Evolutionary conservation across 2,113 vertebrate species (phyloP).

Genomic region (Forbesichthys papilliferus): DNA sequence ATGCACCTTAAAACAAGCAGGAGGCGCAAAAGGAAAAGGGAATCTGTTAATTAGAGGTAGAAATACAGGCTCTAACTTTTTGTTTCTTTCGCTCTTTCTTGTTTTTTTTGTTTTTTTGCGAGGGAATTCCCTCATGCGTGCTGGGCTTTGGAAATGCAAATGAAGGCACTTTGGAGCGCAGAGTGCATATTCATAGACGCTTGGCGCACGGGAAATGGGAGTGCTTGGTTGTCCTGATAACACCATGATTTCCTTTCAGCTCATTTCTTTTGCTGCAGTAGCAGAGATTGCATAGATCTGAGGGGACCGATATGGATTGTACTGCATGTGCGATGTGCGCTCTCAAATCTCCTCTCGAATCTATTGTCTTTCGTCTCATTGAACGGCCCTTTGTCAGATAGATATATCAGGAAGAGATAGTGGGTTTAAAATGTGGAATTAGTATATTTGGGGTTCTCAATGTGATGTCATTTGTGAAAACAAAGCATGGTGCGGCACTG

Average conservation of each 20-base stretch:
- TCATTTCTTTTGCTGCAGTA: constrained; percentile 20
- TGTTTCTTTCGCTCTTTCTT: too few relatives aligned
- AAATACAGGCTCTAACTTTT: constrained; percentile 23
- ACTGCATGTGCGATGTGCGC: neutral
- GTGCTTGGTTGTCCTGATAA: constrained; percentile 48
- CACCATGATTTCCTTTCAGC: constrained; percentile 27
- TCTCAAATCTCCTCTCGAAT: neutral
- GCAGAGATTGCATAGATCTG: constrained; percentile 40
- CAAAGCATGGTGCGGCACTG: neutral
- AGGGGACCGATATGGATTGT: constrained; percentile 19
- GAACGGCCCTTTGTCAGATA: too few relatives aligned
- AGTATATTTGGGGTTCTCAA: too few relatives aligned
- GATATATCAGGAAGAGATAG: too few relatives aligned
- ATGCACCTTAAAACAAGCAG: constrained; percentile 53
- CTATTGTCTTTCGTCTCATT: too few relatives aligned
- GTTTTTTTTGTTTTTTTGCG: constrained; percentile 11
- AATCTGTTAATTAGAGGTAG: constrained; percentile 52
- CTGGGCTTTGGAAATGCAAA: constrained; percentile 58
- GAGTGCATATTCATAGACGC: constrained; percentile 52
- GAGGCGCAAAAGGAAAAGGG: constrained; percentile 21
- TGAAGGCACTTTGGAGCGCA: constrained; percentile 22
- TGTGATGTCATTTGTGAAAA: neutral
- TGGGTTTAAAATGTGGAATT: too few relatives aligned
- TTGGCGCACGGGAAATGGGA: constrained; percentile 25
- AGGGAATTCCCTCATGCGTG: constrained; percentile 46